Base-by-base conservation (phyloP, 35 echinoderm and acorn worm species). In the Amphiura filiformis region DNA sequence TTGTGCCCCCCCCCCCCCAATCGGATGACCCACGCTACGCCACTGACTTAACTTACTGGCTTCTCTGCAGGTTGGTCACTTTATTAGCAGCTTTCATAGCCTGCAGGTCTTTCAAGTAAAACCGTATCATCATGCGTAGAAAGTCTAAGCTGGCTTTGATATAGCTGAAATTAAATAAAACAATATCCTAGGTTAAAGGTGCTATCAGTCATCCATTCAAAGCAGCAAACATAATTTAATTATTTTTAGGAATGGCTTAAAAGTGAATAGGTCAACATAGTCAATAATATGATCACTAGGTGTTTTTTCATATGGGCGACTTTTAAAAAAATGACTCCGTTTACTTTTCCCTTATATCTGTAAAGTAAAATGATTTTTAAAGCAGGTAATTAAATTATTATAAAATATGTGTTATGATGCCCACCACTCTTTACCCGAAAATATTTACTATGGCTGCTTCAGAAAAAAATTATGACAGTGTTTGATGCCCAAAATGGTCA, bases 41-140 rank as follows among this genome's bases (percentile, higher is more conserved):
- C n/a, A n/a, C n/a, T n/a, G n/a, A 47, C 17, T 47, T 17, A 39
- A 70, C 61, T 70, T 70, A 70, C 61, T 70, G 61, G 26, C 61
- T 70, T 70, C 28, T 70, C 26, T 70, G 61, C 26, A 70, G 61
- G 28, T 70, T 70, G 4, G 61, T 26, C 61, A 70, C 61, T 17
- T 47, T 47, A 11, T 70, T 5, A 70, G 61, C 61, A n/a, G 15
- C 28, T 70, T 70, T 70, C 61, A 70, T 70, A 0, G 87, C 82
- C 79, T 83, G 64, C 5, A 97, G 65, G 15, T 97, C 87, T 31
- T 85, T 84, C 94, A 87, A 93, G 87, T 91, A 93, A 36, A 87
- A 87, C 78, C 91, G 76, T 0, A 97, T 11, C 33, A 97, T 93
- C 0, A 84, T 90, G 22, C 91, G 79, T 9, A 97, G 39, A 64